phyloP scores from a whole-genome alignment of 2,888 invertebrate species.

The Acleris literana region DNA sequence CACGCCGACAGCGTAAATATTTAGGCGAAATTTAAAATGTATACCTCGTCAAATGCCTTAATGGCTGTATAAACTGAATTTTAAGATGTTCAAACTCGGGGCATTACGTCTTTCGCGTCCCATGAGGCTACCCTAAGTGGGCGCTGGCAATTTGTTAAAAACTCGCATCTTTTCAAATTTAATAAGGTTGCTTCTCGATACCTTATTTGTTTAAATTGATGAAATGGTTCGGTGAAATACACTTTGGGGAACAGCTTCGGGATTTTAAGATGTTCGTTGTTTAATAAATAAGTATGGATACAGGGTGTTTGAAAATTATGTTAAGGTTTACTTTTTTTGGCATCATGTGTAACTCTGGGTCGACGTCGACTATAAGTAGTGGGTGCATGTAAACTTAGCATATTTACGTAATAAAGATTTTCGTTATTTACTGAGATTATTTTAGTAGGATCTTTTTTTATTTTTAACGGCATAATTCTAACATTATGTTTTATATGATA shows the following conservation, averaged over 20 bases:
- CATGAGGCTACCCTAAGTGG: slow-evolving; percentile 57
- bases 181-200: slow-evolving; percentile 76
- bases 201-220: slow-evolving; percentile 74
- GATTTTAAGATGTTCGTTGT: not conserved
- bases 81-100: slow-evolving; percentile 59
- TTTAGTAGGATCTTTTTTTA: too few species aligned
- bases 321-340: not conserved
- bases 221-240: slow-evolving; percentile 71
- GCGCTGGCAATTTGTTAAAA: slow-evolving; percentile 53
- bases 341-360: too few species aligned
- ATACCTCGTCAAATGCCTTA: slow-evolving; percentile 66
- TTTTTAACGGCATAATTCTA: too few species aligned
- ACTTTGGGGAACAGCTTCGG: slow-evolving; percentile 44
- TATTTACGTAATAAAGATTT: too few species aligned
- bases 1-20: slow-evolving; percentile 55
- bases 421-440: too few species aligned
- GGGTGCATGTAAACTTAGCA: too few species aligned
- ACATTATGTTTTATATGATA: too few species aligned
- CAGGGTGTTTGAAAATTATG: not conserved
- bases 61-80: slow-evolving; percentile 73
- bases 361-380: too few species aligned
- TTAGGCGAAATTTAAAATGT: slow-evolving; percentile 58
- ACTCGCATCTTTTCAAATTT: slow-evolving; percentile 58
- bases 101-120: slow-evolving; percentile 57
- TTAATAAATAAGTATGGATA: not conserved